These are phyloP conservation scores for Sterna hirundo DNA, from an alignment of 2,113 vertebrate species.

Conservation along the genomic window DNA sequence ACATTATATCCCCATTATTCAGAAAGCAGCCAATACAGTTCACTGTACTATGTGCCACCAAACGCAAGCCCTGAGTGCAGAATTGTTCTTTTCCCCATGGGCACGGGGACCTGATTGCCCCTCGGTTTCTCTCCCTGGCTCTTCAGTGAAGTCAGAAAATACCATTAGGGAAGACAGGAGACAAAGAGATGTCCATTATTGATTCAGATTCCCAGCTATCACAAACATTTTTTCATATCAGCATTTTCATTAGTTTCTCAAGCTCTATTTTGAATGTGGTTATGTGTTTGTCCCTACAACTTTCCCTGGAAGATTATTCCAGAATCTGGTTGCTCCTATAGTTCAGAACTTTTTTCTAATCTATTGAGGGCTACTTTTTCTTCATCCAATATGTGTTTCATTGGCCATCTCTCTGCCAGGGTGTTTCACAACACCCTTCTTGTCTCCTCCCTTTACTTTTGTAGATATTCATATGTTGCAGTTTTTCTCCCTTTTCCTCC, in stretches of 20 bases:
- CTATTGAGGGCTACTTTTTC: neutral
- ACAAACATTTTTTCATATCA: neutral
- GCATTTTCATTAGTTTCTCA: neutral
- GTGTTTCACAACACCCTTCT: neutral
- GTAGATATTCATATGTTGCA: neutral
- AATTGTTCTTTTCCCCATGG: neutral
- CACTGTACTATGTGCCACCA: neutral
- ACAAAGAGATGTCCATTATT: neutral
- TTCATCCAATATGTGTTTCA: neutral
- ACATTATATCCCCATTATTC: neutral
- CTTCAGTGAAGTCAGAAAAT: neutral
- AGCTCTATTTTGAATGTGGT: neutral
- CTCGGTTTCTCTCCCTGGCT: neutral
- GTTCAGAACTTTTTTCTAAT: neutral
- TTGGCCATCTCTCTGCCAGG: neutral
- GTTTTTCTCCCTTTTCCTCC: neutral
- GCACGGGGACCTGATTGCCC: neutral
- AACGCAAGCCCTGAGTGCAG: neutral
- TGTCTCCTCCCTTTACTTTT: neutral
- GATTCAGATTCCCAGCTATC: neutral
- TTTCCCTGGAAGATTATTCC: neutral
- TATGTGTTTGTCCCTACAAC: neutral
- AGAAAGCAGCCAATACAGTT: neutral
- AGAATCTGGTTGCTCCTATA: neutral
- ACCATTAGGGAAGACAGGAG: neutral